A percentile compares a stretch with the other conserved stretches of the same genome.
These are phyloP conservation scores for Fragum sueziense DNA, from an alignment of 2,888 invertebrate species.

Conservation along the genomic window DNA sequence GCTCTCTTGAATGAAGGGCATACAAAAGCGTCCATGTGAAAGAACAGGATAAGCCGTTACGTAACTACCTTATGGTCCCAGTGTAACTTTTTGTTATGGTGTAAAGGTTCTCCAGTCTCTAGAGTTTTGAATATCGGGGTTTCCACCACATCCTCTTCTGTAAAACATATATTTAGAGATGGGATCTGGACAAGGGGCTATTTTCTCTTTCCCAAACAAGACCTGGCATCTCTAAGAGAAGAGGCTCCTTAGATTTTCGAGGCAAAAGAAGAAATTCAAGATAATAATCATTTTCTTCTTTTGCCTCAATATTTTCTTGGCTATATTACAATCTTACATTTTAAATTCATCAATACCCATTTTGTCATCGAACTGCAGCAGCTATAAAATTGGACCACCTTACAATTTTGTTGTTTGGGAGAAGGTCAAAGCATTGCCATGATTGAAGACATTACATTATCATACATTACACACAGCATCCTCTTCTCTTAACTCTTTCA, in stretches of 20 bases:
- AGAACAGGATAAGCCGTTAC: too few relatives aligned
- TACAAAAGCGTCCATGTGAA: too few relatives aligned
- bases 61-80: constrained; percentile 91
- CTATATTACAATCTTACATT: background rate
- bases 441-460: background rate
- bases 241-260: background rate
- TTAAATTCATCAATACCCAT: background rate
- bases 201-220: background rate
- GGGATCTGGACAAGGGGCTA: background rate
- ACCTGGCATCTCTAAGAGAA: background rate
- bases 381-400: background rate
- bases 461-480: background rate
- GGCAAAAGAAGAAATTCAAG: background rate
- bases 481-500: background rate
- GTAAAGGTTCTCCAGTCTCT: constrained; percentile 86
- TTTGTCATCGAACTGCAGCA: background rate
- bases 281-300: background rate
- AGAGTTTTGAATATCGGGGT: constrained; percentile 74
- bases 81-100: constrained; percentile 86
- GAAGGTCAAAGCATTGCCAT: background rate
- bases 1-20: too few relatives aligned
- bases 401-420: background rate
- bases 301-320: too few relatives aligned
- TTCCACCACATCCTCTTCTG: constrained; percentile 72
- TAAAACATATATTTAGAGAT: constrained; percentile 8